Percentiles rank a stretch among this genome's conserved stretches.
These are phyloP conservation scores for Loxodonta africana DNA, from an alignment of 2,113 vertebrate species.

Conservation along the genomic window DNA sequence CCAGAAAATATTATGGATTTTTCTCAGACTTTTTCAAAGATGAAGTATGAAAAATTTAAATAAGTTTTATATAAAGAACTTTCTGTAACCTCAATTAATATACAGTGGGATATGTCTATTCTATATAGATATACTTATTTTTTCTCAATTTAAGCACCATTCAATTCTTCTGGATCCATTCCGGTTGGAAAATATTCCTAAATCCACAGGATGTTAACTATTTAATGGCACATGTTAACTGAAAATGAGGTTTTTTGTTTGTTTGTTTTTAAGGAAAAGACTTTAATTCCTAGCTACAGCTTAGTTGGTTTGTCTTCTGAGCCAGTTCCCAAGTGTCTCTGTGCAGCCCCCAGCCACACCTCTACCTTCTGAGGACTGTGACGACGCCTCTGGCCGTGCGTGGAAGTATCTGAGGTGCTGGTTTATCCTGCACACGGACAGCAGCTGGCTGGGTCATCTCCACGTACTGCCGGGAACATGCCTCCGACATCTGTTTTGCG, in stretches of 20 bases:
- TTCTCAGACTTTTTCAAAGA: slow-evolving; percentile 93
- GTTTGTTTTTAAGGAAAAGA: slow-evolving; percentile 88
- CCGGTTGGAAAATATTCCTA: slow-evolving; percentile 94
- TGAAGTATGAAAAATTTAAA: slow-evolving; percentile 93
- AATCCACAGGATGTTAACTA: slow-evolving; percentile 94
- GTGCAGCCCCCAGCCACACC: slow-evolving; percentile 61
- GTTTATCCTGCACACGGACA: background rate
- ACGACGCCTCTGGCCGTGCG: slow-evolving; percentile 72
- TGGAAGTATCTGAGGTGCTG: slow-evolving; percentile 34
- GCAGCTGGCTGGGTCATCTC: slow-evolving; percentile 56
- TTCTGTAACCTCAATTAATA: slow-evolving; percentile 90
- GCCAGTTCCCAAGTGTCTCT: slow-evolving; percentile 93
- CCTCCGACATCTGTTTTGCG: background rate
- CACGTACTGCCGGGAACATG: background rate
- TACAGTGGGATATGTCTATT: slow-evolving; percentile 88
- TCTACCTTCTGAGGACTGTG: slow-evolving; percentile 38
- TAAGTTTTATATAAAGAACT: slow-evolving; percentile 93
- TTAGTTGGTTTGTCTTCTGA: slow-evolving; percentile 94
- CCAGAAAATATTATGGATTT: slow-evolving; percentile 97
- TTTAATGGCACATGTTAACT: slow-evolving; percentile 96
- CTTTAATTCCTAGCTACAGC: slow-evolving; percentile 91
- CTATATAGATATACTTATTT: slow-evolving; percentile 87
- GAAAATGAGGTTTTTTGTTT: slow-evolving; percentile 89
- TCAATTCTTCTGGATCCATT: slow-evolving; percentile 92
- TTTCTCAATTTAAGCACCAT: slow-evolving; percentile 91